Evolutionary conservation across 2,113 vertebrate species (phyloP), one percentile per base, ranked within the genome.

Genomic region (Halichoerus grypus): DNA sequence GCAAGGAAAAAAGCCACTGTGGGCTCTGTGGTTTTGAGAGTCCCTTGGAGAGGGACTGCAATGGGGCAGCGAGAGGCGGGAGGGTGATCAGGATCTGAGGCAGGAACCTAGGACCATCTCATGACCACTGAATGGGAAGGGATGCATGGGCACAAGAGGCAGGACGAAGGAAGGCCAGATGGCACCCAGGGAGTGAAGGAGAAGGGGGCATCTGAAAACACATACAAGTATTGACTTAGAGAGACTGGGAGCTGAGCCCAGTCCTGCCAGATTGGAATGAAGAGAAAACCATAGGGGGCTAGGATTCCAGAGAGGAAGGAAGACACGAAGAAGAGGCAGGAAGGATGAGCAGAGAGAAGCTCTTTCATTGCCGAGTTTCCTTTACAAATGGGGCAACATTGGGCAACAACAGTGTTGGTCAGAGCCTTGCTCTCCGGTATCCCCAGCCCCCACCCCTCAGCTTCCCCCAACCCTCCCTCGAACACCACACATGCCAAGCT

Each of bases 291-390:
- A 4, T 0, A 10, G 1, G 28, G 26, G 53, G 31, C 6, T 10
- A n/a, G 49, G 28, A 8, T 2, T 39, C 31, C 6, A 33, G 74
- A 42, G 57, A 55, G 39, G 71, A 31, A 65, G 87, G 46, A 67
- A 69, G 88, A 10, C 4, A 9, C 4, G 59, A 22, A 55, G 76
- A 42, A 82, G 59, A 7, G 18, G 9, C 82, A 72, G 86, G 90
- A 93, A 67, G 83, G n/a, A 42, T 0, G 26, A 19, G 59, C 31
- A 63, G 96, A 95, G 67, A 79, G 76, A 22, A 65, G 65, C 84
- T 46, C 93, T 93, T 61, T 95, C 90, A 80, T 97, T 82, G 59
- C 97, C 7, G 65, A 93, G 51, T 53, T 95, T 93, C 81, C 96
- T 93, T 96, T 77, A 71, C 26, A 74, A 24, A 77, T 85, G 79